Evolutionary conservation across 2,888 invertebrate genomes (phyloP).

Genomic region (Miltochrista miniata): DNA sequence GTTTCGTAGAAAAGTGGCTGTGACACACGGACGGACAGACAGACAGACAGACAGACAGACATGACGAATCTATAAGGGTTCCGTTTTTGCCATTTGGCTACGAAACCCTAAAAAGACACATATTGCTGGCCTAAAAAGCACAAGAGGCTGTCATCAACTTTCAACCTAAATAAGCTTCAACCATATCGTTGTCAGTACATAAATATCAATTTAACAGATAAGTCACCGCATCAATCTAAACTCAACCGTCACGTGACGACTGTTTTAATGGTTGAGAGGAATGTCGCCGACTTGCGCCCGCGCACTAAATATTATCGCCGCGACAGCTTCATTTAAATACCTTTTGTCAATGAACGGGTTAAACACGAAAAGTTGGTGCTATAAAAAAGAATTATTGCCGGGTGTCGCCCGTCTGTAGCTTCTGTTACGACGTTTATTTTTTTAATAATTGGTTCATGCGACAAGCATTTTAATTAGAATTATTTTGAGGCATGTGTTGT

Average conservation of each 20-base stretch:
- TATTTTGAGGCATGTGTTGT: conserved; percentile 27
- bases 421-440: conserved; percentile 58
- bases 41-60: too few relatives aligned
- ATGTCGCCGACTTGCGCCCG: conserved; percentile 54
- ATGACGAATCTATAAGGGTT: too few relatives aligned
- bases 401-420: conserved; percentile 48
- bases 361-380: conserved; percentile 62
- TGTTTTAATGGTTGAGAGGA: conserved; percentile 59
- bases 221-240: conserved; percentile 19
- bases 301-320: conserved; percentile 76
- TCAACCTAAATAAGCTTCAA: background rate
- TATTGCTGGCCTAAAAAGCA: too few relatives aligned
- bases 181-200: conserved; percentile 20
- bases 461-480: conserved; percentile 78
- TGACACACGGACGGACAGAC: too few relatives aligned
- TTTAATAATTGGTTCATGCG: conserved; percentile 66
- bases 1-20: too few relatives aligned
- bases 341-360: conserved; percentile 84
- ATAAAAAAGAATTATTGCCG: conserved; percentile 81
- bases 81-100: too few relatives aligned
- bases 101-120: too few relatives aligned
- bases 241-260: conserved; percentile 47
- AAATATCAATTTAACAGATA: conserved; percentile 36
- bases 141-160: too few relatives aligned
- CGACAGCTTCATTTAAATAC: conserved; percentile 83